These are phyloP conservation scores for Luperina nickerlii DNA, from an alignment of 2,888 invertebrate genomes.

Conservation along the genomic window DNA sequence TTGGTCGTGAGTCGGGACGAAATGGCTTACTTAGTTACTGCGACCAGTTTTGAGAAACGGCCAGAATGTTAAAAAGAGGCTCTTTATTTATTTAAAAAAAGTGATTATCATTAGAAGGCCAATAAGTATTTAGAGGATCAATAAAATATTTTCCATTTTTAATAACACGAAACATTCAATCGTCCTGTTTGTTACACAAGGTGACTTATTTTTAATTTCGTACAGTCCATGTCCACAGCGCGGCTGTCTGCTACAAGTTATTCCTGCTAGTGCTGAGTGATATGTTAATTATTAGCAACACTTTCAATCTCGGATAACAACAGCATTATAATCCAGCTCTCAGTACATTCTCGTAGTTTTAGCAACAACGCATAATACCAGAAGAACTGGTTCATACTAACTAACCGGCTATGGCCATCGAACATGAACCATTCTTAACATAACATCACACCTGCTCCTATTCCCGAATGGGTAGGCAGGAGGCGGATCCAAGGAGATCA, in stretches of 20 bases:
- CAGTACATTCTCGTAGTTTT: neutral
- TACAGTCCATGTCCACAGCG: neutral
- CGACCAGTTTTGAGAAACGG: neutral
- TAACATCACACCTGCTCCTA: neutral
- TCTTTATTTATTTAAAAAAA: neutral
- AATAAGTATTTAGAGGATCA: neutral
- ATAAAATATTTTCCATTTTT: neutral
- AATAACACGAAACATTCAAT: neutral
- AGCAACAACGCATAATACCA: constrained; percentile 7
- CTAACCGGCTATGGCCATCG: neutral
- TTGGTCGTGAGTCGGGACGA: neutral
- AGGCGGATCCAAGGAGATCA: too few relatives aligned
- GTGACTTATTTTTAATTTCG: neutral
- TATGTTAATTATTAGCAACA: neutral
- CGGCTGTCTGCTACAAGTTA: neutral
- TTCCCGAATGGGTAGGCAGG: neutral
- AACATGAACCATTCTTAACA: neutral
- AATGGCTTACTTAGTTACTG: too few relatives aligned
- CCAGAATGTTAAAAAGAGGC: neutral
- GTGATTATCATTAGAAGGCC: too few relatives aligned
- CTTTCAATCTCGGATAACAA: neutral
- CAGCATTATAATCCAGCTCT: constrained; percentile 13
- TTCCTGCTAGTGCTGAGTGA: neutral
- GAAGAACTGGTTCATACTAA: constrained; percentile 3
- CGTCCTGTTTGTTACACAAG: neutral